A percentile compares a stretch with the other conserved stretches of the same genome.
Evolutionary conservation across 2,888 invertebrate genomes (phyloP).

Genomic region (Rugalucina vietnamica): DNA sequence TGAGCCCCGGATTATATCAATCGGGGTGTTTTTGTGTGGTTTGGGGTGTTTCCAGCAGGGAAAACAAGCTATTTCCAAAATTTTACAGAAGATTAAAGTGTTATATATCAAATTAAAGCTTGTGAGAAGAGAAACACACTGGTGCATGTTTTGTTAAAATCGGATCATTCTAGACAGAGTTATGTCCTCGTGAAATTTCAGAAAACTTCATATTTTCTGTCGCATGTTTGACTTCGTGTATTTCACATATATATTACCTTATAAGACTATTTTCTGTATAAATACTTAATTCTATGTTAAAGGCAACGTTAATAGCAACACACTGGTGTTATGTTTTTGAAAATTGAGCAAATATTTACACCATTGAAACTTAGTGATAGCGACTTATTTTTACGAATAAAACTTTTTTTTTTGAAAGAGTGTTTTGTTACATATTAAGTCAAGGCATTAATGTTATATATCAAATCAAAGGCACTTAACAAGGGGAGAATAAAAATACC

Average conservation of each 20-base stretch:
- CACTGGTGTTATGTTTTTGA: not conserved
- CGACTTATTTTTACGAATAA: not conserved
- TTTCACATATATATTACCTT: not conserved
- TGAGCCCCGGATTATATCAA: no score
- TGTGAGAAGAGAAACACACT: not conserved
- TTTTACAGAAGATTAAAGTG: not conserved
- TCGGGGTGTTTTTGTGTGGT: no score
- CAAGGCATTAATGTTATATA: not conserved
- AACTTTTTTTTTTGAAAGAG: not conserved
- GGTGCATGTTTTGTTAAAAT: not conserved
- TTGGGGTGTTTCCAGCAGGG: no score
- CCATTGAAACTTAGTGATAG: not conserved
- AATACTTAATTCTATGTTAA: not conserved
- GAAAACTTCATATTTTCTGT: not conserved
- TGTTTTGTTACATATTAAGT: not conserved
- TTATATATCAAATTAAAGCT: conserved; percentile 7
- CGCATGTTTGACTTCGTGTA: not conserved
- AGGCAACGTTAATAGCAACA: not conserved
- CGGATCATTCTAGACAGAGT: not conserved
- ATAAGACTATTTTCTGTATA: not conserved
- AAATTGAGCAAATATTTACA: not conserved
- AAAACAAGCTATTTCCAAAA: not conserved
- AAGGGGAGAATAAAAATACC: not conserved
- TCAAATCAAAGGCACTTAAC: not conserved
- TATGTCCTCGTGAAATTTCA: conserved; percentile 5